phyloP scores from a whole-genome alignment of 1,140 invertebrate genomes.

The Drosophila nikananu region DNA sequence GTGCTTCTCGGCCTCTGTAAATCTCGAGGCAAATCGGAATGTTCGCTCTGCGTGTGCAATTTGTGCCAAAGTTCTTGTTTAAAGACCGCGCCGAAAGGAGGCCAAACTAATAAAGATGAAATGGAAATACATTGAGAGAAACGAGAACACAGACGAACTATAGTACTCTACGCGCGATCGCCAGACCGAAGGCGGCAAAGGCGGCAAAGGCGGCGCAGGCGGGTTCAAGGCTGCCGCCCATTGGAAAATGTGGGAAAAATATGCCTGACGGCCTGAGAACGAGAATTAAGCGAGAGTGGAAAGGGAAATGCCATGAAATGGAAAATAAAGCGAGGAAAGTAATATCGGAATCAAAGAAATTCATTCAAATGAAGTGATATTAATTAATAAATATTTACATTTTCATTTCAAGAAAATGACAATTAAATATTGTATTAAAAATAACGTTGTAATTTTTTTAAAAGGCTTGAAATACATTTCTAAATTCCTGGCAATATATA shows the following conservation, averaged over 20 bases:
- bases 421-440: neutral
- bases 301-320: neutral
- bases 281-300: neutral
- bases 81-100: slow-evolving; percentile 52
- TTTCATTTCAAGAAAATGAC: neutral
- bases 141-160: slow-evolving; percentile 46
- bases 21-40: slow-evolving; percentile 40
- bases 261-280: neutral
- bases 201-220: slow-evolving; percentile 23
- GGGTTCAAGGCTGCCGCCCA: slow-evolving; percentile 39
- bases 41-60: slow-evolving; percentile 48
- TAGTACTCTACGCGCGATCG: slow-evolving; percentile 17
- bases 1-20: slow-evolving; percentile 39
- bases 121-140: slow-evolving; percentile 56
- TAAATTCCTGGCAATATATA: no score
- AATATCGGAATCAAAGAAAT: neutral
- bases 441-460: neutral
- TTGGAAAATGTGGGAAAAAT: slow-evolving; percentile 39
- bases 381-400: neutral
- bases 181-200: slow-evolving; percentile 19
- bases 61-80: slow-evolving; percentile 63
- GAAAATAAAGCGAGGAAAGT: neutral
- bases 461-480: neutral
- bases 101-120: slow-evolving; percentile 63
- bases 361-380: no score